These are phyloP conservation scores for Puma concolor DNA, from an alignment of 2,113 vertebrate genomes.

Conservation along the genomic window DNA sequence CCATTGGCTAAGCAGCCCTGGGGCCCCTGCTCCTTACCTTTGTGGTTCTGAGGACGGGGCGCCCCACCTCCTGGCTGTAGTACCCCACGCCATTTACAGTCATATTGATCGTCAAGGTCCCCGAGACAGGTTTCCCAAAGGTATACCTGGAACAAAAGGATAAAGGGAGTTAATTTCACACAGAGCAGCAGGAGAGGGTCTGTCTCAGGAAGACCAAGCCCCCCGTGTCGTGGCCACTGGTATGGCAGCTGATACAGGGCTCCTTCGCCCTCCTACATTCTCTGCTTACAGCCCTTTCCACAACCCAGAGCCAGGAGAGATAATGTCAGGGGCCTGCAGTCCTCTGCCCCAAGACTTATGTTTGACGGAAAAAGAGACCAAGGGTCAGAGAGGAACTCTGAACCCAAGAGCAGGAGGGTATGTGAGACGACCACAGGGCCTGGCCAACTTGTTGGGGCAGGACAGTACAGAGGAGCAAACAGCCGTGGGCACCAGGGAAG, in stretches of 20 bases:
- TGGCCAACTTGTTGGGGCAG: not conserved
- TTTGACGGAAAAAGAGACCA: not conserved
- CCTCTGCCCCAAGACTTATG: not conserved
- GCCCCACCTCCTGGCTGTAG: slow-evolving; percentile 94
- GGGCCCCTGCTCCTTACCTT: slow-evolving; percentile 87
- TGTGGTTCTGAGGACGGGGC: slow-evolving; percentile 91
- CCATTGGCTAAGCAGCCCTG: fast-evolving
- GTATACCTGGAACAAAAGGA: slow-evolving; percentile 88
- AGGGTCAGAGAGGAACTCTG: not conserved
- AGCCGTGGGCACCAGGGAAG: not conserved
- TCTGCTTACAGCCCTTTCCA: not conserved
- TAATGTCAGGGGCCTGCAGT: not conserved
- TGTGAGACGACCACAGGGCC: not conserved
- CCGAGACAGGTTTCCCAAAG: slow-evolving; percentile 94
- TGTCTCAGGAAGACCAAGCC: not conserved
- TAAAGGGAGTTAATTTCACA: not conserved
- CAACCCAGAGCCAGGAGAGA: not conserved
- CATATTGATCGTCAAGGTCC: slow-evolving; percentile 93
- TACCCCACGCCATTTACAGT: slow-evolving; percentile 96
- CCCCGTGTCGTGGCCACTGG: not conserved
- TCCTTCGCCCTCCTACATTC: too few relatives aligned
- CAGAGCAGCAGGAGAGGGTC: not conserved
- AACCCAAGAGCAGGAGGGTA: not conserved
- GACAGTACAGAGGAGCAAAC: not conserved
- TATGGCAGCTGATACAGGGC: not conserved